Evolutionary conservation across 2,797 vertebrate genomes (phyloP).

Genomic region (Falco rusticolus): DNA sequence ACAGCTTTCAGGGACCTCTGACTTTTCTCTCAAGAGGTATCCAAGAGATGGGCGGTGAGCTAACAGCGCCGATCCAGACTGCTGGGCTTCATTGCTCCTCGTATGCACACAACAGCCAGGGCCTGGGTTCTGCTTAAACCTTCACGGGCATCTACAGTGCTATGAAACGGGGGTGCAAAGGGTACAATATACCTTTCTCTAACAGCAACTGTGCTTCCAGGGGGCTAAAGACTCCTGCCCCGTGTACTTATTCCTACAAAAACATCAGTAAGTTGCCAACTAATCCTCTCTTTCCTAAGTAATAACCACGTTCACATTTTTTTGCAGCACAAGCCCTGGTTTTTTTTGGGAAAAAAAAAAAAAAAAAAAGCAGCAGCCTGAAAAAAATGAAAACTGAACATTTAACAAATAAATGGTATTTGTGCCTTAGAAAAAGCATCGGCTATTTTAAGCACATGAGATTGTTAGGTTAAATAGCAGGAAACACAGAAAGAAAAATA

Average conservation of each 20-base stretch:
- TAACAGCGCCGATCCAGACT: neutral
- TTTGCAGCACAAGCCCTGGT: neutral
- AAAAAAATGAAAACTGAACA: neutral
- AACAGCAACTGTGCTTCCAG: neutral
- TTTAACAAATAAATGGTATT: neutral
- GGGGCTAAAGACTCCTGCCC: neutral
- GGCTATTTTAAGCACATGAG: neutral
- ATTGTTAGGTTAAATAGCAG: neutral
- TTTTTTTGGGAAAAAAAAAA: neutral
- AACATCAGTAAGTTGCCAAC: neutral
- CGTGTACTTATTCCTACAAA: neutral
- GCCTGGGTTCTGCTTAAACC: neutral
- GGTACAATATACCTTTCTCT: neutral
- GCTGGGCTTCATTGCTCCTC: neutral
- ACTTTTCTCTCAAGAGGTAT: neutral
- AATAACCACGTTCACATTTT: neutral
- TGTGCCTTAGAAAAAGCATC: neutral
- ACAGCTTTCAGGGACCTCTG: neutral
- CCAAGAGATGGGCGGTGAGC: neutral
- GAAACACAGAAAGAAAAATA: neutral
- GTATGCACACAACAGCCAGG: neutral
- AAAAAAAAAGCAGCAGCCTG: neutral
- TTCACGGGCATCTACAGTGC: neutral
- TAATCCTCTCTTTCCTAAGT: neutral
- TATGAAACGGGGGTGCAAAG: neutral